Evolutionary conservation across 2,888 invertebrate species (phyloP).

Genomic region (Tinea pellionella): DNA sequence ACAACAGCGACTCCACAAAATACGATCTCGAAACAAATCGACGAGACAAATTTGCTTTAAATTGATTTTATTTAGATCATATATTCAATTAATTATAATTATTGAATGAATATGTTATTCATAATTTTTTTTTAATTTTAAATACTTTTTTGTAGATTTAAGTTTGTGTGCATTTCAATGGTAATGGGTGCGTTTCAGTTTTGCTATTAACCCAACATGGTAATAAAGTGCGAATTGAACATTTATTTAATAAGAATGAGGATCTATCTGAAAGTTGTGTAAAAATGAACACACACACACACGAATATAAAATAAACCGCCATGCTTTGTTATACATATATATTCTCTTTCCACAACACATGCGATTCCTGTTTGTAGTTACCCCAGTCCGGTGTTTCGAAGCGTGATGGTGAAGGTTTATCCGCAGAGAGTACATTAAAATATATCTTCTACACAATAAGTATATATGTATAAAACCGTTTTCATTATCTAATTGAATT

Average conservation of each 20-base stretch:
- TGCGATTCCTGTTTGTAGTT: background rate
- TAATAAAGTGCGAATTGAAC: too few relatives aligned
- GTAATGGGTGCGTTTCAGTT: too few relatives aligned
- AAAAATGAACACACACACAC: too few relatives aligned
- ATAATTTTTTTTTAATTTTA: too few relatives aligned
- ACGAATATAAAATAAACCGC: too few relatives aligned
- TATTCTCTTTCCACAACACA: background rate
- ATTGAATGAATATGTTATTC: too few relatives aligned
- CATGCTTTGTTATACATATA: background rate
- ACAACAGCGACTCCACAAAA: slow-evolving; percentile 13
- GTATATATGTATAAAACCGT: slow-evolving; percentile 18
- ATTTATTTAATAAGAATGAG: too few relatives aligned
- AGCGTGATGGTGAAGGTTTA: background rate
- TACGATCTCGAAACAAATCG: slow-evolving; percentile 16
- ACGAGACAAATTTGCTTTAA: background rate
- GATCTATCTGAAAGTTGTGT: too few relatives aligned
- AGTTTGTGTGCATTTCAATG: too few relatives aligned
- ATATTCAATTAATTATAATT: too few relatives aligned
- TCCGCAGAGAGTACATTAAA: slow-evolving; percentile 6
- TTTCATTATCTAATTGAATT: slow-evolving; percentile 66
- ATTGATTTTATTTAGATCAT: background rate
- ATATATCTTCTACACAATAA: background rate
- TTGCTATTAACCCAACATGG: too few relatives aligned
- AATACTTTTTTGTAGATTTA: too few relatives aligned
- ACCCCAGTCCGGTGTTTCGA: background rate